Evolutionary conservation across 2,888 invertebrate species (phyloP).

Genomic region (Andrena hattorfiana): DNA sequence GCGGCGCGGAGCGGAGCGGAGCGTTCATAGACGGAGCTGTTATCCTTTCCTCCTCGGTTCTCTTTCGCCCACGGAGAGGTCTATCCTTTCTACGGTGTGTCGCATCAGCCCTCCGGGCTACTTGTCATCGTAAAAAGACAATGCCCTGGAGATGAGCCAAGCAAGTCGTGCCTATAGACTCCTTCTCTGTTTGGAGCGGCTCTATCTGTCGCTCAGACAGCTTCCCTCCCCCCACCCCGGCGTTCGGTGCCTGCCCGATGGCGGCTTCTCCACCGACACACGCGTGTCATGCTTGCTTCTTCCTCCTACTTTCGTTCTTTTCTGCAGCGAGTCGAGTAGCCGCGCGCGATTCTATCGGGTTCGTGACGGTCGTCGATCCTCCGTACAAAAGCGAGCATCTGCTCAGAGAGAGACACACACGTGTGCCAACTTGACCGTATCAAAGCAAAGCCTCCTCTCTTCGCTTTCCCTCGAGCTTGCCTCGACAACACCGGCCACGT

Average conservation of each 20-base stretch:
- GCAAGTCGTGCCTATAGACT: constrained; percentile 53
- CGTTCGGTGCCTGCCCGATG: constrained; percentile 6
- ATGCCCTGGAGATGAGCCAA: constrained; percentile 74
- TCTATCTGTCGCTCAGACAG: constrained; percentile 42
- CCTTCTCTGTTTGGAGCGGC: constrained; percentile 33
- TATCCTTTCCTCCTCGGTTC: constrained; percentile 33
- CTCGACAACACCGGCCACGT: background rate
- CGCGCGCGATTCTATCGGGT: constrained; percentile 51
- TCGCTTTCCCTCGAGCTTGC: constrained; percentile 46
- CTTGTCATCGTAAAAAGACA: constrained; percentile 68
- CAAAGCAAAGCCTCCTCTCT: constrained; percentile 25
- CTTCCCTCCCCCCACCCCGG: background rate
- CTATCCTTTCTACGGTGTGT: constrained; percentile 27
- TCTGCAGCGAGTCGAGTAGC: constrained; percentile 18
- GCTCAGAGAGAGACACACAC: constrained; percentile 43
- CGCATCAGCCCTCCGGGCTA: constrained; percentile 39
- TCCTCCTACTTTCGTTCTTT: background rate
- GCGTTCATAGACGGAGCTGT: constrained; percentile 41
- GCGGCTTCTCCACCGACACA: constrained; percentile 12
- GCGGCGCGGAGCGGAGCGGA: background rate
- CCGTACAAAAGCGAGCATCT: constrained; percentile 51
- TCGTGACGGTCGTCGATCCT: constrained; percentile 60
- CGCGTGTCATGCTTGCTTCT: constrained; percentile 33
- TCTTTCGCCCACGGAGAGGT: constrained; percentile 33
- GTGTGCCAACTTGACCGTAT: constrained; percentile 60